Evolutionary conservation across 2,888 invertebrate species (phyloP), one percentile per base, ranked within the genome.

Genomic region (Sceliomorpha sp.): DNA sequence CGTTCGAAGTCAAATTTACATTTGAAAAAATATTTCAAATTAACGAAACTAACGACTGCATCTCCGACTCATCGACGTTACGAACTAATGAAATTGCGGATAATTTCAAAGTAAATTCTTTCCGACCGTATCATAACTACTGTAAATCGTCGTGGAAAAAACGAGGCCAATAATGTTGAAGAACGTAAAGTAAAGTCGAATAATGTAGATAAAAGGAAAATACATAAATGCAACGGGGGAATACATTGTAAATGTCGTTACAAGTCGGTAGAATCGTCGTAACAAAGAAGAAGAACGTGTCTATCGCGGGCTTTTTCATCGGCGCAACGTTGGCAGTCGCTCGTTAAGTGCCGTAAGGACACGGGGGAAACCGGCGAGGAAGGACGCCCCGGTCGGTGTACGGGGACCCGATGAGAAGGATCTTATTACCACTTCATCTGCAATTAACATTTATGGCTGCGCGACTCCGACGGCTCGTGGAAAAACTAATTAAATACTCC

Each of bases 401-500:
- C 71, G 67, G 67, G 62, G 70, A 48, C 53, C 63, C 45, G 42
- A 47, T n/a, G 56, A 29, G 53, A 73, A 74, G 75, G 74, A 78
- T 81, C 85, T 87, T 87, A 86, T 85, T 86, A 87, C 87, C 87
- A 86, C 87, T 88, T 88, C 87, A 88, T 88, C 83, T 84, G 86
- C 87, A 87, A 88, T 88, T 88, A 87, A 87, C 88, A 88, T 88
- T 88, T 88, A 88, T 88, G 82, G 84, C 84, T 78, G 76, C 79
- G 73, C 71, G 74, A 73, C 73, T 67, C 50, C 51, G 73, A 74
- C 58, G 55, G 51, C 74, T 74, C 75, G 73, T 83, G 84, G 85
- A 87, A 88, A 88, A 88, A 87, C 87, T 88, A 88, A 88, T 88
- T 88, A 88, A 88, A 88, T 87, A 87, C 87, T 86, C n/a, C 86